A percentile compares a stretch with the other conserved stretches of the same genome.
phyloP scores from a whole-genome alignment of 1,140 invertebrate species.

The Ceratina japonica region DNA sequence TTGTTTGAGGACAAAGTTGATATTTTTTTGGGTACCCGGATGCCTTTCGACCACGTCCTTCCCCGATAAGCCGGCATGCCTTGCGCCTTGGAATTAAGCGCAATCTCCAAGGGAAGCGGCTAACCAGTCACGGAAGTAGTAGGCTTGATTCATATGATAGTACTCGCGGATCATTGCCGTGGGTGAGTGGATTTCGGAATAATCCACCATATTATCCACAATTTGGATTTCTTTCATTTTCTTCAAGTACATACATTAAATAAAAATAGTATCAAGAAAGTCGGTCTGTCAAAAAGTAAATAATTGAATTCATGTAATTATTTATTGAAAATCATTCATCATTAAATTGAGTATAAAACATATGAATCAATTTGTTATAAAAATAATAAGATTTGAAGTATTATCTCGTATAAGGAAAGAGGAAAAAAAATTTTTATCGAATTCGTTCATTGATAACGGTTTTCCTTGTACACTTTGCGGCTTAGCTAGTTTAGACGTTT shows the following conservation, averaged over 20 bases:
- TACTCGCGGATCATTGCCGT: neutral
- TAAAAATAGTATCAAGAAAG: neutral
- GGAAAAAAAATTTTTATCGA: no score
- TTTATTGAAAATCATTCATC: no score
- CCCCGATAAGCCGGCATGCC: constrained; percentile 54
- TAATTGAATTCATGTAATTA: no score
- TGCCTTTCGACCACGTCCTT: constrained; percentile 65
- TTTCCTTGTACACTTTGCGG: no score
- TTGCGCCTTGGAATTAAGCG: constrained; percentile 35
- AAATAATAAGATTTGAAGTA: no score
- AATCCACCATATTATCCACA: neutral
- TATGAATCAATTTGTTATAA: no score
- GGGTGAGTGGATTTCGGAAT: neutral
- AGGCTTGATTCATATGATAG: neutral
- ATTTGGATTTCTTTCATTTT: neutral
- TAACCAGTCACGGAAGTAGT: constrained; percentile 69
- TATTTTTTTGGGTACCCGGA: constrained; percentile 39
- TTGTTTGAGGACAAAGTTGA: no score
- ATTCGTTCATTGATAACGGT: no score
- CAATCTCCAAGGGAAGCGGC: constrained; percentile 67
- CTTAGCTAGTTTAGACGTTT: neutral
- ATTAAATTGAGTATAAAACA: no score
- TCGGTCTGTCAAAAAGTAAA: no score
- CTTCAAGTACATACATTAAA: neutral
- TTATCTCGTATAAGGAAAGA: no score